Evolutionary conservation across 2,888 invertebrate species (phyloP), one percentile per base, ranked within the genome.

Genomic region (Hypercompe scribonia): DNA sequence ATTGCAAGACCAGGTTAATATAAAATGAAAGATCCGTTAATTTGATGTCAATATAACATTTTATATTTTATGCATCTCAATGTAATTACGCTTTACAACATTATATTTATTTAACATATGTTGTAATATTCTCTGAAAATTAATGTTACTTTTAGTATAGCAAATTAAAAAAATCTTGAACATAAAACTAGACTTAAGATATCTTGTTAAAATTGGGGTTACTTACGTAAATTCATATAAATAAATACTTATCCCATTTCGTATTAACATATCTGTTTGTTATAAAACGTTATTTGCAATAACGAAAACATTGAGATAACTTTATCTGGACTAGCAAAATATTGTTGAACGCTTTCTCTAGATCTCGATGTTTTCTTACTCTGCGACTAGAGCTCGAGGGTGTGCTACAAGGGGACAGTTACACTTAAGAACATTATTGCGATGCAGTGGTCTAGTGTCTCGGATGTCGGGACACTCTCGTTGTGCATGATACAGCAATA

Each of bases 401-500:
- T 76, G 78, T 72, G 79, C 78, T 86, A 80, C 84, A 86, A 85
- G 87, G 77, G 84, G 87, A 84, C 85, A 88, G 88, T 90, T 86
- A 89, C 87, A 91, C 89, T 92, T 90, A 89, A 90, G 89, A 88
- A 88, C 88, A 89, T 91, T 93, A 93, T 90, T 89, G 87, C 88
- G 79, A 87, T 91, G 87, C 89, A 86, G 84, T 86, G 87, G 81
- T 83, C 80, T 81, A 65, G 72, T 72, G 86, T 86, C 86, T 86
- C 83, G 84, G 81, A 83, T 84, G 86, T 86, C 76, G 82, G 75
- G 85, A 87, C 87, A 87, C 83, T 86, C 81, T 85, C 82, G 81
- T 81, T 82, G 75, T 83, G 87, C 88, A 90, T 88, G 89, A 92
- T 90, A 90, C 85, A 80, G 86, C 89, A 88, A 90, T 92, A 92